Conservation (phyloP, 2,797 vertebrate species). For the Anabacerthia variegaticeps region DNA sequence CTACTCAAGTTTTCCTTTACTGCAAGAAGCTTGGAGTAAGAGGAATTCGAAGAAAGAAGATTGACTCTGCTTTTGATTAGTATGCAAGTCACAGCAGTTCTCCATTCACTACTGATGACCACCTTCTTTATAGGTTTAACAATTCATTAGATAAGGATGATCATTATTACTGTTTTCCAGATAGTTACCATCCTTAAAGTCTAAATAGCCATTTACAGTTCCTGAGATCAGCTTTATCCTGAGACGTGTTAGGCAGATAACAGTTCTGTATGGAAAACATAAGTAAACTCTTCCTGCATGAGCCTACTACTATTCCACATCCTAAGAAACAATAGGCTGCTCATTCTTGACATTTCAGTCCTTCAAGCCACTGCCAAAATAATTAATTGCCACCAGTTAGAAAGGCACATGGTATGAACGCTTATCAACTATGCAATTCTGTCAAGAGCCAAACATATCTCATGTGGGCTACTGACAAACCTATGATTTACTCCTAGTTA, state of each 20-base stretch:
- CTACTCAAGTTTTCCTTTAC: neutral
- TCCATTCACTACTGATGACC: neutral
- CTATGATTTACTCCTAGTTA: neutral
- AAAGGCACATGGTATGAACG: accelerated
- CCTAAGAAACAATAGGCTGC: neutral
- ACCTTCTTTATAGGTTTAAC: neutral
- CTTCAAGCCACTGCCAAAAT: neutral
- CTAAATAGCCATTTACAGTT: neutral
- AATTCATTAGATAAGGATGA: neutral
- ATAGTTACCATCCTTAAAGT: neutral
- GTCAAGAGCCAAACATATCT: neutral
- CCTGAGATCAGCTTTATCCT: neutral
- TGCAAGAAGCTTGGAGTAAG: neutral
- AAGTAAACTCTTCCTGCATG: neutral
- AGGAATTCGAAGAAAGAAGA: neutral
- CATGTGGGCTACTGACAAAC: neutral
- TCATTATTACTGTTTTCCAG: neutral
- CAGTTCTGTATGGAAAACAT: accelerated
- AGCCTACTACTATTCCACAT: neutral
- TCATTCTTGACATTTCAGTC: neutral
- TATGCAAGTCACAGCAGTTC: neutral
- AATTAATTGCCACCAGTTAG: neutral
- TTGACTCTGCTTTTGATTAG: neutral
- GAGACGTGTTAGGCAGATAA: neutral
- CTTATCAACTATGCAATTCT: neutral